phyloP scores from a whole-genome alignment of 2,113 vertebrate species.

The Phrynosoma blainvillii region DNA sequence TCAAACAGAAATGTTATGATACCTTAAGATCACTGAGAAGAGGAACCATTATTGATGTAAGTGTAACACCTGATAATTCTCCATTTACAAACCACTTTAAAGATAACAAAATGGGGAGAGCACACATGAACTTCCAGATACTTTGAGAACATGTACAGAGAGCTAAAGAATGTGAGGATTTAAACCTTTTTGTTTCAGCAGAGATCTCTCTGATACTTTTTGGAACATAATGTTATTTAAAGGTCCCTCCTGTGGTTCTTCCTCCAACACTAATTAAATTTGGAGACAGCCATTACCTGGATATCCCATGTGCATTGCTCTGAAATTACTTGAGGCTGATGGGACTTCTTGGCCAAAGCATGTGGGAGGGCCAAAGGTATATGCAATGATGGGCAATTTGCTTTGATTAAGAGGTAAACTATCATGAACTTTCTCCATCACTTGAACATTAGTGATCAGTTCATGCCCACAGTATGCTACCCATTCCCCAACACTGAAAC shows the following conservation, averaged over 20 bases:
- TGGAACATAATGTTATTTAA: not conserved
- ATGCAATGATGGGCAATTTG: too few species aligned
- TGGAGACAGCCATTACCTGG: not conserved
- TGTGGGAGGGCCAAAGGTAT: too few species aligned
- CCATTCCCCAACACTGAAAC: not conserved
- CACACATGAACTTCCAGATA: not conserved
- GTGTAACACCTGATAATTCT: not conserved
- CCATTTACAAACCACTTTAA: not conserved
- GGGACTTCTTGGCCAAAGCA: too few species aligned
- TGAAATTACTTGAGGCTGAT: not conserved
- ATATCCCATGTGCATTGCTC: not conserved
- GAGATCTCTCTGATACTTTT: not conserved
- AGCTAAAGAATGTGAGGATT: not conserved
- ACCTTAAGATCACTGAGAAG: not conserved
- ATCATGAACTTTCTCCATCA: not conserved
- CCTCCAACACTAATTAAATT: not conserved
- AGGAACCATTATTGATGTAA: not conserved
- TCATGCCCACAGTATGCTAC: not conserved
- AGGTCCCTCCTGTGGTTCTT: not conserved
- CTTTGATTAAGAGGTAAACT: not conserved
- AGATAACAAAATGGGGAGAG: not conserved
- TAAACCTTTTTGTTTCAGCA: not conserved
- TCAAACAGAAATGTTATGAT: not conserved
- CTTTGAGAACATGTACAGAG: not conserved
- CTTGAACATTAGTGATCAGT: not conserved